Evolutionary conservation across 2,888 invertebrate genomes (phyloP), one percentile per base, ranked within the genome.

Genomic region (Drosophila trichaetosa): DNA sequence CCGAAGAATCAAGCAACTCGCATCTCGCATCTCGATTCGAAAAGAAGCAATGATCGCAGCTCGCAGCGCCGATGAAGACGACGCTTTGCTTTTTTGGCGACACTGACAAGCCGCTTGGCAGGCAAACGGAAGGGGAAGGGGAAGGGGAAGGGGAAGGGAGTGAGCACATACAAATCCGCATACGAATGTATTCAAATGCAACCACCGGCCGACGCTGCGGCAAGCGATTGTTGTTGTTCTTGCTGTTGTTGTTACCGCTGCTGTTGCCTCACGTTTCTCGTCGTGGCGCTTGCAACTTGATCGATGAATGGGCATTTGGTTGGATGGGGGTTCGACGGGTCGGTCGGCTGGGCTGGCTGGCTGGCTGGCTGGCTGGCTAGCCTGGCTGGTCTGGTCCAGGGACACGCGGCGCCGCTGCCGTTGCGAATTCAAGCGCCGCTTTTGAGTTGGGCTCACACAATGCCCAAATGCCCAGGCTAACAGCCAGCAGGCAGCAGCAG

Each of bases 61-160:
- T 53, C 16, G 31, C 64, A 67, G 56, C 69, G 59, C 56, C 84
- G 77, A 89, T 89, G 90, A 89, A 89, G 90, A 87, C 86, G 90
- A 89, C 88, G 90, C 75, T 89, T 86, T 80, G 84, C 80, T 87
- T 89, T 89, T 89, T 89, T 86, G 88, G 90, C 86, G 86, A 86
- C 86, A 87, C 80, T 81, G 86, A 88, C 87, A 85, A 79, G 88
- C 87, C 73, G 64, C 83, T 69, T 78, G 83, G 82, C 80, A 82
- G 21, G 21, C 57, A 42, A 42, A 36, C 5, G 59, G 51, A 29
- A 10, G 11, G 24, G 36, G 27, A 36, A 18, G 51, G 33, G 18
- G 27, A 36, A 18, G 51, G 33, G 18, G 27, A 27, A 24, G 24
- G 24, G 2, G 36, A 27, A 16, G 40, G 27, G 24, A 16, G 3